Conservation (phyloP, 2,797 vertebrate species). For the Sylvilagus floridanus region DNA sequence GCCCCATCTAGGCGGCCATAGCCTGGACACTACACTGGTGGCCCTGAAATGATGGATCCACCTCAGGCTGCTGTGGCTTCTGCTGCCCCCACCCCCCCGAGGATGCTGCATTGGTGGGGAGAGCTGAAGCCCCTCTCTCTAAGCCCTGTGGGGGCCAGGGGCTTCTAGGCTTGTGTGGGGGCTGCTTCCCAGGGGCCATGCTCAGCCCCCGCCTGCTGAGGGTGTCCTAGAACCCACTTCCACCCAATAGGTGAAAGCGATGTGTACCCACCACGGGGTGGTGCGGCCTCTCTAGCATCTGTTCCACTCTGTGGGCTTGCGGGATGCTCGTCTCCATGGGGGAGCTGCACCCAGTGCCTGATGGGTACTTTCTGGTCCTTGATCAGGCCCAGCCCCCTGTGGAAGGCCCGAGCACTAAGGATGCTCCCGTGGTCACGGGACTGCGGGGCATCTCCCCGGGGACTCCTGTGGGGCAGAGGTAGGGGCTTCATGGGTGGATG, state of each 20-base stretch:
- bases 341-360: constrained; percentile 90
- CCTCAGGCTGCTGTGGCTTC: neutral
- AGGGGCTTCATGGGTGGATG: neutral
- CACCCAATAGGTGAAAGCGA: neutral
- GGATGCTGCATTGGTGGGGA: rapidly evolving
- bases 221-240: neutral
- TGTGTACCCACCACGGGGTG: rapidly evolving
- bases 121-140: neutral
- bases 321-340: constrained; percentile 64
- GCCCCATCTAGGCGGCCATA: neutral
- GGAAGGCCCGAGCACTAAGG: constrained; percentile 92
- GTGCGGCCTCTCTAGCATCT: too few relatives aligned
- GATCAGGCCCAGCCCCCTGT: constrained; percentile 86
- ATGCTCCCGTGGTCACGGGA: constrained; percentile 94
- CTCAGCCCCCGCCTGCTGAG: neutral
- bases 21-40: neutral
- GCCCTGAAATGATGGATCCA: neutral
- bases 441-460: constrained; percentile 90
- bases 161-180: neutral
- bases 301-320: too few relatives aligned
- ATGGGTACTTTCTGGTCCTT: constrained; percentile 91
- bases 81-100: neutral
- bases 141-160: neutral
- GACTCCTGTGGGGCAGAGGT: constrained; percentile 90
- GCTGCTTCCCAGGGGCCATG: neutral